Conservation (phyloP, 2,113 vertebrate species). For the Calonectris borealis region DNA sequence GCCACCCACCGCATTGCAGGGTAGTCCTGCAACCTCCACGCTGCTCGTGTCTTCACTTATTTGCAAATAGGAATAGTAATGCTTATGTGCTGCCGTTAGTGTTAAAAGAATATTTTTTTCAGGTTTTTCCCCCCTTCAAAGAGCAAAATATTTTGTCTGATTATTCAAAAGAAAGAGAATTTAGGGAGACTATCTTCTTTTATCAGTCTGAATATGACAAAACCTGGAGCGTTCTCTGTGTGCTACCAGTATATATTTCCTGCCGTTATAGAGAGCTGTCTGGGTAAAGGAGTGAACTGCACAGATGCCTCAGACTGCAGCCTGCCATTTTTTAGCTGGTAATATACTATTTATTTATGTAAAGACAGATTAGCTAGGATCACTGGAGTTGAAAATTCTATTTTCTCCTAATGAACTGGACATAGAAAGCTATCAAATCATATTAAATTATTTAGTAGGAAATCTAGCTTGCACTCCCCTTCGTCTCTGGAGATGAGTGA, state of each 20-base stretch:
- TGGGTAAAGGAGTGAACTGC: neutral
- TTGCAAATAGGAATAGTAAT: neutral
- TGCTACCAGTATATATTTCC: neutral
- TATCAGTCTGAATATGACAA: neutral
- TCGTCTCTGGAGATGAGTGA: constrained; percentile 1
- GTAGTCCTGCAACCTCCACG: neutral
- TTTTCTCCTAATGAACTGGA: constrained; percentile 54
- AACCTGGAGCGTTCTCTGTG: neutral
- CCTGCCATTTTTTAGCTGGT: neutral
- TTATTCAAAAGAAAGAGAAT: neutral
- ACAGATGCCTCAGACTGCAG: neutral
- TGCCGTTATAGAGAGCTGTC: neutral
- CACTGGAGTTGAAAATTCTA: constrained; percentile 27
- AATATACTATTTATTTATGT: neutral
- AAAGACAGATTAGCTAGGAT: constrained; percentile 22
- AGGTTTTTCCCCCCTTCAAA: neutral
- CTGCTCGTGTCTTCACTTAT: neutral
- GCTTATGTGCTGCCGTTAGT: neutral
- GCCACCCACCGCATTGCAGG: neutral
- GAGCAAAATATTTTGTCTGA: neutral
- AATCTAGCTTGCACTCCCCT: neutral
- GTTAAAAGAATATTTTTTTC: neutral
- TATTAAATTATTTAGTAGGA: constrained; percentile 28
- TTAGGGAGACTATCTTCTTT: neutral
- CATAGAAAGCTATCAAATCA: constrained; percentile 5